A percentile compares a stretch with the other conserved stretches of the same genome.
These are phyloP conservation scores for Phalacrocorax pelagicus DNA, from an alignment of 2,113 vertebrate genomes.

Conservation along the genomic window DNA sequence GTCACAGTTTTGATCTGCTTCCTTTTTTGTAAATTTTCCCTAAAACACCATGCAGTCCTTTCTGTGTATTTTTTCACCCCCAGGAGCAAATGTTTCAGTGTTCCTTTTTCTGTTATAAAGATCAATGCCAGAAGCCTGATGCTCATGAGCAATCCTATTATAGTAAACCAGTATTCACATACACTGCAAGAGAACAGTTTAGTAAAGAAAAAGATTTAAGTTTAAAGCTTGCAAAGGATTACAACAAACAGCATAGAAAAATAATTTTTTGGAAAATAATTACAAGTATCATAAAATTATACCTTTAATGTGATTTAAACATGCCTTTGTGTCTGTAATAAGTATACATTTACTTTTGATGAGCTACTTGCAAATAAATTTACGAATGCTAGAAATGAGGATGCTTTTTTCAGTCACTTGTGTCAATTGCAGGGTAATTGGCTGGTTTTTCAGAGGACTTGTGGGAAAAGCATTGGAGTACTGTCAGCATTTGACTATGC, in stretches of 20 bases:
- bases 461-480: neutral
- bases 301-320: conserved; percentile 44
- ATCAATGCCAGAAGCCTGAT: conserved; percentile 45
- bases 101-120: conserved; percentile 20
- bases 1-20: neutral
- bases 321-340: conserved; percentile 41
- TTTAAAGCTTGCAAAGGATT: conserved; percentile 13
- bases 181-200: neutral
- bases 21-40: neutral
- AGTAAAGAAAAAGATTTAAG: conserved; percentile 36
- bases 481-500: conserved; percentile 13
- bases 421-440: conserved; percentile 54
- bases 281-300: conserved; percentile 28
- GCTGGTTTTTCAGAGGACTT: conserved; percentile 41
- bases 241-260: neutral
- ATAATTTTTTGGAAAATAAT: neutral
- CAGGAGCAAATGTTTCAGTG: neutral
- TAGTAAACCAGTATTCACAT: neutral
- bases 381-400: neutral
- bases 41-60: neutral
- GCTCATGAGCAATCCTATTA: conserved; percentile 38
- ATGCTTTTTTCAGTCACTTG: conserved; percentile 37
- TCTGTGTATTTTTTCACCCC: neutral
- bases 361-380: conserved; percentile 33
- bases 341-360: conserved; percentile 45